Conservation (phyloP, 2,888 invertebrate genomes). For the Petrolisthes cinctipes region DNA sequence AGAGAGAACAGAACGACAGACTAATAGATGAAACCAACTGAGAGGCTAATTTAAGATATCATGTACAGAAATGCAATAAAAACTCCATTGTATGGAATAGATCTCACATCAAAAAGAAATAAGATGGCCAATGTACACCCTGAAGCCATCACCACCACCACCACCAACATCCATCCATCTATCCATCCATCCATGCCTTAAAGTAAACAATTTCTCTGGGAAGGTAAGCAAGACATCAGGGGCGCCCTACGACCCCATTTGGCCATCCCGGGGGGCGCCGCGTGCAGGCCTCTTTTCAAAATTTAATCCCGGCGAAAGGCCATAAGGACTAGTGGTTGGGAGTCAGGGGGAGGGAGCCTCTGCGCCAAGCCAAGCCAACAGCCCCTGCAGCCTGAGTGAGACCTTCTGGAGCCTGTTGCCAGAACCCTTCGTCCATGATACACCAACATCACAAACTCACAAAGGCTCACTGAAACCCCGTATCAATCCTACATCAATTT, state of each 20-base stretch:
- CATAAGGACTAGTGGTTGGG: slow-evolving; percentile 23
- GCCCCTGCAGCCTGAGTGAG: slow-evolving; percentile 14
- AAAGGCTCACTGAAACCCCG: background rate
- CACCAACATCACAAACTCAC: background rate
- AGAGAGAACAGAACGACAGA: too few relatives aligned
- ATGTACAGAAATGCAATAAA: too few relatives aligned
- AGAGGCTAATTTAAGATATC: too few relatives aligned
- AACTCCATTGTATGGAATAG: too few relatives aligned
- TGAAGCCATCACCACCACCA: too few relatives aligned
- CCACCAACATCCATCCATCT: background rate
- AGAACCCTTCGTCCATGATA: slow-evolving; percentile 13
- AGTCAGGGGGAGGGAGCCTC: background rate
- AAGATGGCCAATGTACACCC: too few relatives aligned
- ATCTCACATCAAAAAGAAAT: too few relatives aligned
- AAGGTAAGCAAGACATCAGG: slow-evolving; percentile 42
- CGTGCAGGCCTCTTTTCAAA: slow-evolving; percentile 53
- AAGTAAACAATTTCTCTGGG: slow-evolving; percentile 38
- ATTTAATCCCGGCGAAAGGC: slow-evolving; percentile 52
- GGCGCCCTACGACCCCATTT: slow-evolving; percentile 43
- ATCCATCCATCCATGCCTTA: slow-evolving; percentile 26
- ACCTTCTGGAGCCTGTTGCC: slow-evolving; percentile 19
- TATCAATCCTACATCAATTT: background rate
- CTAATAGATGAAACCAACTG: too few relatives aligned
- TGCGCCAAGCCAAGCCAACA: slow-evolving; percentile 1
- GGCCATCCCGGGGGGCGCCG: slow-evolving; percentile 33